phyloP scores from a whole-genome alignment of 1,140 invertebrate species.

The Venustaconcha ellipsiformis region DNA sequence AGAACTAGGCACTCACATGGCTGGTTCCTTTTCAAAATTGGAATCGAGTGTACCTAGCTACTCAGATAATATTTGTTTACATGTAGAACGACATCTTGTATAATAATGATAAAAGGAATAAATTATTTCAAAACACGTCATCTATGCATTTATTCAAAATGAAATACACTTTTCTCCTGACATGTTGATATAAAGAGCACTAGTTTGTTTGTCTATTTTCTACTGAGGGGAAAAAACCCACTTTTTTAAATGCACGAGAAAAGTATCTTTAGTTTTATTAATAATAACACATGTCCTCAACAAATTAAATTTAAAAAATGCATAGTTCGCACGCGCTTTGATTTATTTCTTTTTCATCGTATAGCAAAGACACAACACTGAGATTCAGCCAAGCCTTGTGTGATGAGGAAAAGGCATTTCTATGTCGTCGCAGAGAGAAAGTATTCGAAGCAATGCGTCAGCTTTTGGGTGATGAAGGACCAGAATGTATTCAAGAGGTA shows the following conservation, averaged over 20 bases:
- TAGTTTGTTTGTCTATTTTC: no score
- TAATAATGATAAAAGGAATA: no score
- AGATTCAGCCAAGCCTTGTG: constrained; percentile 66
- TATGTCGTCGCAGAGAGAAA: constrained; percentile 53
- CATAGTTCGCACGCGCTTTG: not conserved
- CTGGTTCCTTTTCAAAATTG: no score
- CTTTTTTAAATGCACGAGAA: no score
- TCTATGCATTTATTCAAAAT: no score
- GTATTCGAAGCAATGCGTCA: constrained; percentile 60
- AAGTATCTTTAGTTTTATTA: not conserved
- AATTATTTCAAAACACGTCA: no score
- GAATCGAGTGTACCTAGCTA: no score
- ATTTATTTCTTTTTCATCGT: constrained; percentile 17
- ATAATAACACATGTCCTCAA: not conserved
- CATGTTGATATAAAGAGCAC: no score
- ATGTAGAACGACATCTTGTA: no score
- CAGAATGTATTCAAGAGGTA: constrained; percentile 62
- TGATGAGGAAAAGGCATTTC: constrained; percentile 69
- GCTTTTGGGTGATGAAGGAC: constrained; percentile 62
- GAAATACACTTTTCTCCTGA: no score
- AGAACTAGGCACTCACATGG: not conserved
- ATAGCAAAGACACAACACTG: constrained; percentile 56
- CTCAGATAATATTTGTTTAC: no score
- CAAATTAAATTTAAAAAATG: not conserved
- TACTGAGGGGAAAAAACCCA: no score